These are phyloP conservation scores for Drosophila mimetica DNA, from an alignment of 2,888 invertebrate species.

Conservation along the genomic window DNA sequence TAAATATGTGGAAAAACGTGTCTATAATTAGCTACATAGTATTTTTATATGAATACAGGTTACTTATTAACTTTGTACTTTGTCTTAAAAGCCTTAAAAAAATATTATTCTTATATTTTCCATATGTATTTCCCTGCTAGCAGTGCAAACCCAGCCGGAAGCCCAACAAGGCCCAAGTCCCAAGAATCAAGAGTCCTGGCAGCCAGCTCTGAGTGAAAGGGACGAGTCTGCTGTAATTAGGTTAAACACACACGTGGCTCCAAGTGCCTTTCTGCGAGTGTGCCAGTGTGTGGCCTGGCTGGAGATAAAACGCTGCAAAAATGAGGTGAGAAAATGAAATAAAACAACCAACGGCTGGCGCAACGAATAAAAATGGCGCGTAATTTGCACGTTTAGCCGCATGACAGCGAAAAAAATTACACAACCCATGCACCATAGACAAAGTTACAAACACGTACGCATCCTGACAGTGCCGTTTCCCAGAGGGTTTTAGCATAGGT, in stretches of 20 bases:
- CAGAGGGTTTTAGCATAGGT: neutral
- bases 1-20: no score
- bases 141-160: neutral
- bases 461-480: constrained; percentile 6
- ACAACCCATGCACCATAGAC: constrained; percentile 30
- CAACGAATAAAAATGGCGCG: constrained; percentile 66
- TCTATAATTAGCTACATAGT: no score
- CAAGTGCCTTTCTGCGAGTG: constrained; percentile 35
- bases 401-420: constrained; percentile 63
- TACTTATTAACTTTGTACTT: no score
- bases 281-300: constrained; percentile 31
- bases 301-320: constrained; percentile 64
- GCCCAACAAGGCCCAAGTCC: neutral
- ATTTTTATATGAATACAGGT: neutral
- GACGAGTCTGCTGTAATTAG: constrained; percentile 61
- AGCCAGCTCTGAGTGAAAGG: constrained; percentile 14
- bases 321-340: constrained; percentile 71
- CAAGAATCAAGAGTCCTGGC: neutral
- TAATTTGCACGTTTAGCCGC: constrained; percentile 77
- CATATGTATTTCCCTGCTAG: neutral
- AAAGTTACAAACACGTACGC: constrained; percentile 15
- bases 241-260: constrained; percentile 68
- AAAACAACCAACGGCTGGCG: constrained; percentile 63
- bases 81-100: neutral
- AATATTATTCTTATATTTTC: neutral